Evolutionary conservation across 2,113 vertebrate species (phyloP).

Genomic region (Zeus faber): DNA sequence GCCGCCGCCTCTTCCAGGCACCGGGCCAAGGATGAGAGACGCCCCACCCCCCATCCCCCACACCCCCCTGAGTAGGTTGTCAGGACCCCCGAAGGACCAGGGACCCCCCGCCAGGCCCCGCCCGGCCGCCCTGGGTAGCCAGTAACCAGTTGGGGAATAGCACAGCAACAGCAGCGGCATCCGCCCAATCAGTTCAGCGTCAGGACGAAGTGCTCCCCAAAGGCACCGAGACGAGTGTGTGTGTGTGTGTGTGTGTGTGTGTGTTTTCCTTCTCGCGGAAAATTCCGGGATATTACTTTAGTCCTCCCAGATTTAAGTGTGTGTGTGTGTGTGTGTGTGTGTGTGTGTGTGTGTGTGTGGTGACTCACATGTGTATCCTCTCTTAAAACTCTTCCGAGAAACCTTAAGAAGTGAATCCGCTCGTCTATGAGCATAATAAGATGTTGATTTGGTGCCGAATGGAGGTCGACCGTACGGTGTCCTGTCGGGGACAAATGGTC

Average conservation of each 20-base stretch:
- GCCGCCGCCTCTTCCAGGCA: constrained; percentile 44
- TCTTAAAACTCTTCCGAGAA: too few relatives aligned
- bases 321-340: constrained; percentile 6
- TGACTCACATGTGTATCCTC: too few relatives aligned
- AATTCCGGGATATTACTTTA: constrained; percentile 53
- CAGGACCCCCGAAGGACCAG: too few relatives aligned
- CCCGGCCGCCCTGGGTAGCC: too few relatives aligned
- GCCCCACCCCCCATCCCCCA: constrained; percentile 50
- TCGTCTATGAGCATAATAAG: too few relatives aligned
- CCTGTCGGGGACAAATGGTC: constrained; percentile 50
- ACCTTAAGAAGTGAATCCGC: too few relatives aligned
- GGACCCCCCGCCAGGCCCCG: too few relatives aligned
- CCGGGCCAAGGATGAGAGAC: constrained; percentile 54
- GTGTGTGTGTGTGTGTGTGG: neutral
- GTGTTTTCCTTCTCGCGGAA: constrained; percentile 36
- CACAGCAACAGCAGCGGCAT: constrained; percentile 38
- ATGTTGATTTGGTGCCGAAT: constrained; percentile 41
- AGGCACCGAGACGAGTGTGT: constrained; percentile 31
- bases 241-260: constrained; percentile 7
- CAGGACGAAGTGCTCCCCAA: constrained; percentile 60
- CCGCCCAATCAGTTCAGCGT: constrained; percentile 66
- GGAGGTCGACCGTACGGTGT: constrained; percentile 36
- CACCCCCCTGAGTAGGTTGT: constrained; percentile 49
- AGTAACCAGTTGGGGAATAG: constrained; percentile 58
- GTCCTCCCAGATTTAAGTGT: constrained; percentile 26